These are phyloP conservation scores for Rostratula benghalensis DNA, from an alignment of 2,113 vertebrate genomes.

Conservation along the genomic window DNA sequence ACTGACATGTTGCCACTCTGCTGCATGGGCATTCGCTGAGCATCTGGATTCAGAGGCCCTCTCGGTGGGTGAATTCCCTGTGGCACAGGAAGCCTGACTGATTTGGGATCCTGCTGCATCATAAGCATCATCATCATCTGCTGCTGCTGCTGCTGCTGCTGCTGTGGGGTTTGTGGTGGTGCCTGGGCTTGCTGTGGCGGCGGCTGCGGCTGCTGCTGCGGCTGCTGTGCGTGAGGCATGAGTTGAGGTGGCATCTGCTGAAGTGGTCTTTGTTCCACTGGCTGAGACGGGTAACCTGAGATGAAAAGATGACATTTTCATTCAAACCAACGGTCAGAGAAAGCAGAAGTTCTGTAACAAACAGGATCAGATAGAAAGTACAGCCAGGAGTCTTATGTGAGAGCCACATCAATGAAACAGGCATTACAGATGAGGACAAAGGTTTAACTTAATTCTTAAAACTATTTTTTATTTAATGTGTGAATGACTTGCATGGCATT, in stretches of 20 bases:
- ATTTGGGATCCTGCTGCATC: constrained; percentile 91
- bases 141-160: constrained; percentile 86
- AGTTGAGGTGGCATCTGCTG: constrained; percentile 93
- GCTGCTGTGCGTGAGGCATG: constrained; percentile 83
- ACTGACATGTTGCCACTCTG: constrained; percentile 87
- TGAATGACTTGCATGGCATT: background rate
- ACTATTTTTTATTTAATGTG: background rate
- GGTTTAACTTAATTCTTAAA: background rate
- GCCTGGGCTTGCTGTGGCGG: constrained; percentile 73
- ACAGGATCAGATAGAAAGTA: background rate
- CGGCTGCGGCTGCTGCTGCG: constrained; percentile 79
- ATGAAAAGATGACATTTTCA: background rate
- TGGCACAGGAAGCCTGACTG: constrained; percentile 85
- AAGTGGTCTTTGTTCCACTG: constrained; percentile 90
- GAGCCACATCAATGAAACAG: background rate
- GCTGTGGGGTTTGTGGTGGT: constrained; percentile 77
- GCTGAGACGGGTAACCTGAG: constrained; percentile 88
- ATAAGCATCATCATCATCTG: constrained; percentile 98
- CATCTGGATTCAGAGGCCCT: constrained; percentile 83
- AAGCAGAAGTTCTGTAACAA: background rate
- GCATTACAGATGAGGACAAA: background rate
- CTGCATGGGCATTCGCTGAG: constrained; percentile 88
- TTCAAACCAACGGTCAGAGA: background rate
- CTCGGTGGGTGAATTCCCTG: constrained; percentile 85
- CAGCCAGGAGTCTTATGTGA: background rate